phyloP scores from a whole-genome alignment of 2,888 invertebrate species.

The Lumbricus terrestris region DNA sequence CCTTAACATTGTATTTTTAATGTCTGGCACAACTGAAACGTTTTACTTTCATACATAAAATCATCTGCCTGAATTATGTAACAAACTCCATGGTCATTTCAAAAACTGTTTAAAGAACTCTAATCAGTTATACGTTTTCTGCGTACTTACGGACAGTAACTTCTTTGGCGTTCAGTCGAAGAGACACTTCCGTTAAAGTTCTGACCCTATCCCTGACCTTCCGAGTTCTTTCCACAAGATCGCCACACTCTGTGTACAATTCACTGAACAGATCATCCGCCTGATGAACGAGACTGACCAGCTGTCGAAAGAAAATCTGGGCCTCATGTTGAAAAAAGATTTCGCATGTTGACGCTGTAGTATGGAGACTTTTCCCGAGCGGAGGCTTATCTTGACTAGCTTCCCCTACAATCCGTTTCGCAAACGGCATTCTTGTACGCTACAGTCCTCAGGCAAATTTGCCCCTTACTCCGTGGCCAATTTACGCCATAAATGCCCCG shows the following conservation, averaged over 20 bases:
- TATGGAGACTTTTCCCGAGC: neutral
- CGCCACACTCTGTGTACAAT: neutral
- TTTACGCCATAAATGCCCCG: neutral
- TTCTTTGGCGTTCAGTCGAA: neutral
- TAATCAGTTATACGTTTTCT: neutral
- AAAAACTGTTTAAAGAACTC: neutral
- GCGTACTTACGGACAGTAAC: neutral
- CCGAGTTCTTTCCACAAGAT: neutral
- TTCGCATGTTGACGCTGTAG: neutral
- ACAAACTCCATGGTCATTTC: neutral
- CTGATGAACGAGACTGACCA: neutral
- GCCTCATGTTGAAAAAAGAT: neutral
- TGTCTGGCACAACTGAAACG: no score
- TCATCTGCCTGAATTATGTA: no score
- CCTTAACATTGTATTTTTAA: no score
- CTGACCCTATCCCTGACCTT: neutral
- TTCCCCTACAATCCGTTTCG: neutral
- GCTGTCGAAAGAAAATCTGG: neutral
- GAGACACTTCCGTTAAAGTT: neutral
- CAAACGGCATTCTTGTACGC: neutral
- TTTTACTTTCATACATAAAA: no score
- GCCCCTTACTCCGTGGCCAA: neutral
- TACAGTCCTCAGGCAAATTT: neutral
- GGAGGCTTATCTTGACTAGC: neutral
- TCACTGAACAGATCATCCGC: slow-evolving; percentile 3